phyloP scores from a whole-genome alignment of 2,797 vertebrate species.

The Loriculus beryllinus region DNA sequence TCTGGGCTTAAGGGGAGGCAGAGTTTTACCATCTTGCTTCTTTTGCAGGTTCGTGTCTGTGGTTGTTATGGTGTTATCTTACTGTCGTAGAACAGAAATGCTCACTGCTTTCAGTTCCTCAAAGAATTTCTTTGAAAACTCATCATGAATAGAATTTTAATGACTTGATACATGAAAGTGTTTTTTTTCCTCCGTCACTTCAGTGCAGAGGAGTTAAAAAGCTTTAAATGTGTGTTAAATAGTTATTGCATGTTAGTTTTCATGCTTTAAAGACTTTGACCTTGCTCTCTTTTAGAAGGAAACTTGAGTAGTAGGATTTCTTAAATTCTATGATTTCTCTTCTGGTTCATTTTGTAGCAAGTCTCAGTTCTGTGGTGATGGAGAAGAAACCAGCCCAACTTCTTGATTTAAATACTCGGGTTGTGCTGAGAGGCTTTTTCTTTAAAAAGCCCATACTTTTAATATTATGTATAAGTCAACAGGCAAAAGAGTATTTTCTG shows the following conservation, averaged over 20 bases:
- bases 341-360: slow-evolving; percentile 1
- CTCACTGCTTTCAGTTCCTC: background rate
- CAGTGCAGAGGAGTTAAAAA: background rate
- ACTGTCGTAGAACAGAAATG: background rate
- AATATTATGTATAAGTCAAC: background rate
- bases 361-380: background rate
- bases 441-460: background rate
- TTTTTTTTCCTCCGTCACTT: background rate
- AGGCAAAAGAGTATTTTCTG: background rate
- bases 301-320: background rate
- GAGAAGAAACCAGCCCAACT: background rate
- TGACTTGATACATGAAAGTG: background rate
- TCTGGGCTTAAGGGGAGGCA: background rate
- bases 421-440: background rate
- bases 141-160: background rate
- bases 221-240: background rate
- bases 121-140: background rate
- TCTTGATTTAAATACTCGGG: background rate
- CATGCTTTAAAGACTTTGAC: background rate
- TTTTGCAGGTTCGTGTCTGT: background rate
- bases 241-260: background rate
- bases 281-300: background rate
- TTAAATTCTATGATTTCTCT: background rate
- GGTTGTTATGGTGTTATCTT: background rate
- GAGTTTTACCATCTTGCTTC: background rate